A percentile compares a stretch with the other conserved stretches of the same genome.
These are phyloP conservation scores for Nautilus pompilius DNA, from an alignment of 1,140 invertebrate genomes.

Conservation along the genomic window DNA sequence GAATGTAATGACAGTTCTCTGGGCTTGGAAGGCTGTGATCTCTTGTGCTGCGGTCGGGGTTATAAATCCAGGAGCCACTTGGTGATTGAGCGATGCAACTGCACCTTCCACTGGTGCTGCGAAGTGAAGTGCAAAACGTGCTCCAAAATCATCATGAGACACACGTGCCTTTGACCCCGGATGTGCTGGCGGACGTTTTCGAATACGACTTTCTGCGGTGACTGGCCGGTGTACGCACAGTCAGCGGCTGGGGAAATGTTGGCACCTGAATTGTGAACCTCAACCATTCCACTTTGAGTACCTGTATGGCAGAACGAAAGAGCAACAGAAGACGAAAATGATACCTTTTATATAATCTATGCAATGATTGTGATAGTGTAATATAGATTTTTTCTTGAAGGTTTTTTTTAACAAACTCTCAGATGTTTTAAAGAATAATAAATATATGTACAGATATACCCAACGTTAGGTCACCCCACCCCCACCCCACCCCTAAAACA, in stretches of 20 bases:
- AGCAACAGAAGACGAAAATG: background rate
- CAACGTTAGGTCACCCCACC: too few relatives aligned
- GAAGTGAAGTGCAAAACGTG: constrained; percentile 73
- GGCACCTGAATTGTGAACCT: too few relatives aligned
- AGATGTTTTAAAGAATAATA: too few relatives aligned
- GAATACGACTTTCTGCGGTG: too few relatives aligned
- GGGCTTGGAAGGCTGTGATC: constrained; percentile 78
- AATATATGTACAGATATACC: too few relatives aligned
- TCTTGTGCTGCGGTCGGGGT: constrained; percentile 85
- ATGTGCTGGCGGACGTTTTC: background rate
- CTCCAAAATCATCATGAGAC: constrained; percentile 23
- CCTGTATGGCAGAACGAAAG: background rate
- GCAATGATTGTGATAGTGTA: too few relatives aligned
- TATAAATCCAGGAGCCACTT: constrained; percentile 75
- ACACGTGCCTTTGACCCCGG: constrained; percentile 27
- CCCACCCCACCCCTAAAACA: too few relatives aligned
- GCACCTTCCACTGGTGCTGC: constrained; percentile 91
- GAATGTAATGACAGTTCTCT: constrained; percentile 58
- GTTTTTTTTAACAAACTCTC: too few relatives aligned
- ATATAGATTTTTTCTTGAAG: too few relatives aligned
- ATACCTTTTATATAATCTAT: background rate
- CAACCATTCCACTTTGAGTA: too few relatives aligned
- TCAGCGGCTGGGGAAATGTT: too few relatives aligned
- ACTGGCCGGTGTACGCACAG: too few relatives aligned
- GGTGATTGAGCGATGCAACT: constrained; percentile 74